A percentile compares a stretch with the other conserved stretches of the same genome.
phyloP scores from a whole-genome alignment of 2,888 invertebrate genomes.

The Torymus auratus region DNA sequence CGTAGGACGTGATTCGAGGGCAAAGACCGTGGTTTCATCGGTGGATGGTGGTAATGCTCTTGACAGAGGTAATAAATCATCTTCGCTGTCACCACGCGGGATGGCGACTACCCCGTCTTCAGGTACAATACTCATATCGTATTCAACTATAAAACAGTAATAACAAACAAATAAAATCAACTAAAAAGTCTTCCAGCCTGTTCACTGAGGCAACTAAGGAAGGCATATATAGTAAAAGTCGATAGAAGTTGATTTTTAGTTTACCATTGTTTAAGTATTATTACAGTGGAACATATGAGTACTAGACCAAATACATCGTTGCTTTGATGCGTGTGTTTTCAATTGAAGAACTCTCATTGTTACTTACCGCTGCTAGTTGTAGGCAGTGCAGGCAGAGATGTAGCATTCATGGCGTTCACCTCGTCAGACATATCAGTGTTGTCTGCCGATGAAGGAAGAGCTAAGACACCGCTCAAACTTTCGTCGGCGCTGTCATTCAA shows the following conservation, averaged over 20 bases:
- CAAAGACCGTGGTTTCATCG: slow-evolving; percentile 69
- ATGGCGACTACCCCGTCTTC: slow-evolving; percentile 71
- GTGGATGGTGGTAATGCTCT: slow-evolving; percentile 70
- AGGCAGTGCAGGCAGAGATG: slow-evolving; percentile 69
- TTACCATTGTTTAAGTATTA: not conserved
- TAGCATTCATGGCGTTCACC: slow-evolving; percentile 62
- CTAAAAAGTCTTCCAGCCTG: slow-evolving; percentile 18
- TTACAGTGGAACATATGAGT: not conserved
- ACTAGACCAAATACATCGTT: slow-evolving; percentile 20
- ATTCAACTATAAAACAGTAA: slow-evolving; percentile 66
- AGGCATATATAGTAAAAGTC: slow-evolving; percentile 4
- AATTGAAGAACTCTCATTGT: not conserved
- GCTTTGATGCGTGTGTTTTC: too few species aligned
- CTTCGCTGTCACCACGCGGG: slow-evolving; percentile 67
- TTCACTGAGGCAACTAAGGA: slow-evolving; percentile 13
- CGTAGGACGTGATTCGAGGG: slow-evolving; percentile 68
- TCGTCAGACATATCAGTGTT: slow-evolving; percentile 61
- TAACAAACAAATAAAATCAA: slow-evolving; percentile 32
- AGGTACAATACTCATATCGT: slow-evolving; percentile 70
- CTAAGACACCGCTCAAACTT: slow-evolving; percentile 65
- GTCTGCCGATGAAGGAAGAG: slow-evolving; percentile 63
- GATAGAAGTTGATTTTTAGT: too few species aligned
- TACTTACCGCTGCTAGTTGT: slow-evolving; percentile 64
- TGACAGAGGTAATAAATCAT: slow-evolving; percentile 64
- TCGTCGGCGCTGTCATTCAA: slow-evolving; percentile 70